phyloP scores from a whole-genome alignment of 2,113 vertebrate genomes.

The Tautogolabrus adspersus region DNA sequence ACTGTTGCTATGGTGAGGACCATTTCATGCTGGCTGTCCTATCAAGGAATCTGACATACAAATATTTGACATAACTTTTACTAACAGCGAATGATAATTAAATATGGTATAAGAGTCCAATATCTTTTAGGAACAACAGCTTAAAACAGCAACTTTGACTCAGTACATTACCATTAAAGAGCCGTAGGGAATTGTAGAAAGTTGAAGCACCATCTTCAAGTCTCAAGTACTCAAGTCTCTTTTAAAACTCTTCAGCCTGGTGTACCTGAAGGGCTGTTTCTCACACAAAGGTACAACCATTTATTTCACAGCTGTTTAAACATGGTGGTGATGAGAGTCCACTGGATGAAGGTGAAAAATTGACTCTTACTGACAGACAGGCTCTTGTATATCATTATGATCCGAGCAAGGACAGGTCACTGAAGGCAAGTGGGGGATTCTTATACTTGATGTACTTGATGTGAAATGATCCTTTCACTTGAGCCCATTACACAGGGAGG shows the following conservation, averaged over 20 bases:
- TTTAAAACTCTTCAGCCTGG: not conserved
- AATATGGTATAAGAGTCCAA: too few relatives aligned
- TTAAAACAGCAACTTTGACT: too few relatives aligned
- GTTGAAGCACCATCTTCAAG: too few relatives aligned
- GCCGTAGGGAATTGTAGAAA: not conserved
- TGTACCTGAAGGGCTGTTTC: not conserved
- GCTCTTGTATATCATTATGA: slow-evolving; percentile 25
- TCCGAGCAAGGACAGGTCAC: not conserved
- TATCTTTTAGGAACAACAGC: too few relatives aligned
- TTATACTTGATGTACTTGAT: not conserved
- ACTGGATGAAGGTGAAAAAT: slow-evolving; percentile 1
- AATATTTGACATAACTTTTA: not conserved
- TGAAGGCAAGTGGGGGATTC: not conserved
- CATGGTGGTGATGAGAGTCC: slow-evolving; percentile 3
- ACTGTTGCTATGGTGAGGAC: slow-evolving; percentile 51
- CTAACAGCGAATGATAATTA: not conserved
- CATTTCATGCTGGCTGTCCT: not conserved
- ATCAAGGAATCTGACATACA: not conserved
- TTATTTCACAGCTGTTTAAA: slow-evolving; percentile 12
- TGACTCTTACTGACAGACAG: not conserved
- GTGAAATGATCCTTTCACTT: not conserved
- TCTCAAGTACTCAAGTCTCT: too few relatives aligned
- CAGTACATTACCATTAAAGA: too few relatives aligned
- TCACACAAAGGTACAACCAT: not conserved
- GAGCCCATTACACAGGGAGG: not conserved